phyloP scores from a whole-genome alignment of 2,797 vertebrate genomes.

The Sebastes diaconus region DNA sequence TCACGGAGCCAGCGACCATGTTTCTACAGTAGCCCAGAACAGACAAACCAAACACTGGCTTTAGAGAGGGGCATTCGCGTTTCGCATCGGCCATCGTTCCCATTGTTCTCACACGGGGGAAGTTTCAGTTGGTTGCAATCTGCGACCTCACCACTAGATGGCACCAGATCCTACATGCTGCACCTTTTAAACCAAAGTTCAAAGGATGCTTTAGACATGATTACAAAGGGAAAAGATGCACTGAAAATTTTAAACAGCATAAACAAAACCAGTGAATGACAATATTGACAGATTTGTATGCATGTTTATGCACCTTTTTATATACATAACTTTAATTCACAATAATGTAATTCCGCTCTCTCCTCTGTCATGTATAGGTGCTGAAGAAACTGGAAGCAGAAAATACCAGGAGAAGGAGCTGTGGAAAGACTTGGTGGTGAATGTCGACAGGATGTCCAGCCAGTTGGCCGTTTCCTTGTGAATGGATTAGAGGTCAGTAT shows the following conservation, averaged over 20 bases:
- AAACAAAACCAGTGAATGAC: rapidly evolving
- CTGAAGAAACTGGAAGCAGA: constrained; percentile 5
- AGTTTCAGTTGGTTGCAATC: too few species aligned
- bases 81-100: too few species aligned
- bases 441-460: constrained; percentile 63
- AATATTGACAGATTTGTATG: not conserved
- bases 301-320: not conserved
- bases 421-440: constrained; percentile 11
- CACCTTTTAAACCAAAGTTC: not conserved
- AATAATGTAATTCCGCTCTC: not conserved
- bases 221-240: not conserved
- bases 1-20: too few species aligned
- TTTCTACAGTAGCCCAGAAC: too few species aligned
- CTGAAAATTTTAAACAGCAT: rapidly evolving
- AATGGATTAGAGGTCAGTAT: constrained; percentile 80
- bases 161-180: rapidly evolving
- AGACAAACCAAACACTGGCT: too few species aligned
- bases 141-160: rapidly evolving
- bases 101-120: rapidly evolving
- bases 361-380: constrained; percentile 53
- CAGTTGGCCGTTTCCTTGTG: constrained; percentile 65
- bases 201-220: not conserved
- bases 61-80: rapidly evolving
- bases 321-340: not conserved
- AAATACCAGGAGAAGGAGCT: constrained; percentile 25